A percentile compares a stretch with the other conserved stretches of the same genome.
Evolutionary conservation across 2,113 vertebrate genomes (phyloP).

Genomic region (Crotalus horridus): DNA sequence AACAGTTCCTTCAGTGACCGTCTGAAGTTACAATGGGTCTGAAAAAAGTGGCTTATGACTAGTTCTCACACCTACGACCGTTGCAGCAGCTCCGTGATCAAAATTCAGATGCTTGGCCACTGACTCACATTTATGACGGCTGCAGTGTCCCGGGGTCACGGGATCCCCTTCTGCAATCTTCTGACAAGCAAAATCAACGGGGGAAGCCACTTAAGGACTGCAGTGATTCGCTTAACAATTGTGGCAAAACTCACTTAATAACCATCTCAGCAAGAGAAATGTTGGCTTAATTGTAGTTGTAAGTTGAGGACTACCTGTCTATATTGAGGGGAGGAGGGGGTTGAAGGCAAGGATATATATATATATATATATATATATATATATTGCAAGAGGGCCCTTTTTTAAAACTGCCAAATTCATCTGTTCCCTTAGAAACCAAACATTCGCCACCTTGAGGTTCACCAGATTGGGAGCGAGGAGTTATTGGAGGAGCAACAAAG

Average conservation of each 20-base stretch:
- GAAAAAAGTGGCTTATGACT: neutral
- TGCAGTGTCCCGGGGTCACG: neutral
- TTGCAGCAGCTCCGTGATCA: neutral
- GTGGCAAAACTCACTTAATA: neutral
- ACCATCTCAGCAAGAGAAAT: too few species aligned
- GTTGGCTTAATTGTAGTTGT: neutral
- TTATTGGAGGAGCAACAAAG: conserved; percentile 57
- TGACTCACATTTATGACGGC: neutral
- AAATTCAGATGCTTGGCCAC: neutral
- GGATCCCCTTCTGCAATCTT: neutral
- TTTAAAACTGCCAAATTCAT: neutral
- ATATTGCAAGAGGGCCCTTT: too few species aligned
- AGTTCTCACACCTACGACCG: neutral
- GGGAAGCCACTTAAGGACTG: too few species aligned
- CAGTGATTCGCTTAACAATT: neutral
- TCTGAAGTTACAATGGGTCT: neutral
- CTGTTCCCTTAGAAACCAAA: neutral
- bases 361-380: too few species aligned
- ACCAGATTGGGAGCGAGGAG: conserved; percentile 45
- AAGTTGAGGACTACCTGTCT: neutral
- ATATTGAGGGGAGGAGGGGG: neutral
- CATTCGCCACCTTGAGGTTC: conserved; percentile 46
- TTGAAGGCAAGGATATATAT: neutral
- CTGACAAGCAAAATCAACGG: neutral
- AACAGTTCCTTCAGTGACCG: neutral